Conservation (phyloP, 53 echinoderm and acorn worm genomes). For the Stichopus horrens region DNA sequence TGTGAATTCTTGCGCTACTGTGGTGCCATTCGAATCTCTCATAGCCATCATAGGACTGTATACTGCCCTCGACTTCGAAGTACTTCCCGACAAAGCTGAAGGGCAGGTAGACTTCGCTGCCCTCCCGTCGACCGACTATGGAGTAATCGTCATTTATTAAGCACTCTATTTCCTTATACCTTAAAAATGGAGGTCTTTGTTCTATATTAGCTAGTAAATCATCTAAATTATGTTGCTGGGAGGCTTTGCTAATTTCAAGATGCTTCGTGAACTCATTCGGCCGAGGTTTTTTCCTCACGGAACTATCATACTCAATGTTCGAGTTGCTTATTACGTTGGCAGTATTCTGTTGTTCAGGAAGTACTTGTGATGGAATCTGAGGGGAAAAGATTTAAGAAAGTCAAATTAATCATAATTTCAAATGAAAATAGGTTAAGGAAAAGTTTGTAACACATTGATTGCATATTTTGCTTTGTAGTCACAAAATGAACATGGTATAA, state of each 20-base stretch:
- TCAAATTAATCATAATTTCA: not conserved
- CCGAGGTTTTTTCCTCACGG: constrained; percentile 5
- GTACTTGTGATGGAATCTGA: constrained; percentile 45
- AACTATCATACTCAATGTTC: constrained; percentile 25
- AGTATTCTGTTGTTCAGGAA: constrained; percentile 32
- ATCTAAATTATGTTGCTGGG: constrained; percentile 35
- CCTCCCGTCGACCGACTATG: constrained; percentile 79
- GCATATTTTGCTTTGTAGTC: no score
- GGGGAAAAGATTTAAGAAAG: not conserved
- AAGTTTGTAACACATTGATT: no score
- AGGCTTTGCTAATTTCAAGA: constrained; percentile 14
- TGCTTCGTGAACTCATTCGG: constrained; percentile 24
- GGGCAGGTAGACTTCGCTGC: constrained; percentile 85
- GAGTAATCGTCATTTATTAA: constrained; percentile 90
- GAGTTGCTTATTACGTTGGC: constrained; percentile 34
- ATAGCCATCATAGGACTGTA: constrained; percentile 87
- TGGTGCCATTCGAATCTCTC: constrained; percentile 99
- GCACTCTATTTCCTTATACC: constrained; percentile 88
- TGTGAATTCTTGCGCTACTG: constrained; percentile 79
- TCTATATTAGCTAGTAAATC: constrained; percentile 46
- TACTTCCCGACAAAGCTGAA: constrained; percentile 91
- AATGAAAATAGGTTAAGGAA: not conserved
- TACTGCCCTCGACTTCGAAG: constrained; percentile 90
- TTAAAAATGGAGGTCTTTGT: constrained; percentile 36
- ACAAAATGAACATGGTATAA: no score